Percentiles rank a stretch among this genome's conserved stretches.
phyloP scores from a whole-genome alignment of 2,113 vertebrate species.

The Bathybates hornii region DNA sequence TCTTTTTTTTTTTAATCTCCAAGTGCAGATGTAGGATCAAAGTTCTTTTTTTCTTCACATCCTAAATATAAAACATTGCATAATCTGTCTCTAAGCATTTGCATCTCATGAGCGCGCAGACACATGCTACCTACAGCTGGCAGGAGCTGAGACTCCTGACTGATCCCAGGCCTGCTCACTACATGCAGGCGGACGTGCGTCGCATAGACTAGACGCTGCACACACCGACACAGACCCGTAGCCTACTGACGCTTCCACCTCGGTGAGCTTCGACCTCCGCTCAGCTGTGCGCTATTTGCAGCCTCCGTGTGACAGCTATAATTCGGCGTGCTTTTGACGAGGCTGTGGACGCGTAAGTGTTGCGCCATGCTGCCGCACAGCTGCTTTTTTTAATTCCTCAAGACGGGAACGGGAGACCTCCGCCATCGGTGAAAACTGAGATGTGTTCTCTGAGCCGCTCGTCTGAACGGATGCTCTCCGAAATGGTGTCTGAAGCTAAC shows the following conservation, averaged over 20 bases:
- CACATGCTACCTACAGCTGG: not conserved
- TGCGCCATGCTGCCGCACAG: not conserved
- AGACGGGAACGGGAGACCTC: not conserved
- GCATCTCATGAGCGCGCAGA: not conserved
- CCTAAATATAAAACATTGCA: not conserved
- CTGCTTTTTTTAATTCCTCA: not conserved
- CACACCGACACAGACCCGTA: not conserved
- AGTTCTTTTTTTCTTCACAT: not conserved
- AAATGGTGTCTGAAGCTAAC: not conserved
- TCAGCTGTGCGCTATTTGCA: not conserved
- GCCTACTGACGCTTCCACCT: not conserved
- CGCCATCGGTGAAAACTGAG: slow-evolving; percentile 16
- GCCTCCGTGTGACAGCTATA: not conserved
- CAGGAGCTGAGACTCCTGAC: not conserved
- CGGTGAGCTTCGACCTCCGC: not conserved
- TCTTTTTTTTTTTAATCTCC: not conserved
- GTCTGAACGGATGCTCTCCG: not conserved
- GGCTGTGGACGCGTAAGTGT: not conserved
- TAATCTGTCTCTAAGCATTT: not conserved
- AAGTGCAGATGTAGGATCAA: not conserved
- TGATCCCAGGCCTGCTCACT: slow-evolving; percentile 37
- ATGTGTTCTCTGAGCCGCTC: slow-evolving; percentile 8
- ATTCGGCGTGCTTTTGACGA: not conserved
- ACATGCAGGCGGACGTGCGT: slow-evolving; percentile 23
- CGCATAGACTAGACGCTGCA: not conserved